These are phyloP conservation scores for Trinorchestia longiramus DNA, from an alignment of 1,140 invertebrate species.

Conservation along the genomic window DNA sequence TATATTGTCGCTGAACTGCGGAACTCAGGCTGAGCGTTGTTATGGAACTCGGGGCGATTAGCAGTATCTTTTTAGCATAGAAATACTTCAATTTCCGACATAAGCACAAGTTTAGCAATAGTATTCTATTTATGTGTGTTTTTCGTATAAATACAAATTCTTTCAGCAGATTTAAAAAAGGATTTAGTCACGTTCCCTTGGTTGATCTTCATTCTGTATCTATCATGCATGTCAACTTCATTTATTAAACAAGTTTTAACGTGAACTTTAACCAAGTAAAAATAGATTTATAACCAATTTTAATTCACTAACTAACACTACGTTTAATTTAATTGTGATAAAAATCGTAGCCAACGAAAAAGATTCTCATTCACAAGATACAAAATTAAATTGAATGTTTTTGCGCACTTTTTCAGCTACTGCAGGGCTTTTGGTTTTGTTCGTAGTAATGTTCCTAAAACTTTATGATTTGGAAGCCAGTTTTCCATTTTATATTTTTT, in stretches of 20 bases:
- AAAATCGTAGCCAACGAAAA: too few relatives aligned
- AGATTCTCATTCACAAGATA: too few relatives aligned
- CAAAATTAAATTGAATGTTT: too few relatives aligned
- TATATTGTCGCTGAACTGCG: background rate
- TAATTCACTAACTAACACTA: too few relatives aligned
- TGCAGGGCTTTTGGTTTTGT: too few relatives aligned
- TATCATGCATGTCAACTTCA: background rate
- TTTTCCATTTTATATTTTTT: too few relatives aligned
- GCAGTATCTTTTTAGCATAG: background rate
- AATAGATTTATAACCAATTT: too few relatives aligned
- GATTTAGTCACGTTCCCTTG: background rate
- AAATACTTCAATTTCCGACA: background rate
- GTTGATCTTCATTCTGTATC: background rate
- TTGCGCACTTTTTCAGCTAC: too few relatives aligned
- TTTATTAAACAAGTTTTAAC: background rate
- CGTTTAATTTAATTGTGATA: too few relatives aligned
- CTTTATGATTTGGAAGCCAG: too few relatives aligned
- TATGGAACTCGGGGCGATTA: background rate
- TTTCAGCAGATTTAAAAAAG: background rate
- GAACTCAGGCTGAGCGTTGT: background rate
- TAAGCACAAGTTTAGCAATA: background rate
- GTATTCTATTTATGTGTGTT: background rate
- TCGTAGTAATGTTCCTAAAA: too few relatives aligned
- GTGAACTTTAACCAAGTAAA: background rate
- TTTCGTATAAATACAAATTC: background rate